Percentiles rank a stretch among this genome's conserved stretches.
These are phyloP conservation scores for Urocynchramus pylzowi DNA, from an alignment of 2,113 vertebrate genomes.

Conservation along the genomic window DNA sequence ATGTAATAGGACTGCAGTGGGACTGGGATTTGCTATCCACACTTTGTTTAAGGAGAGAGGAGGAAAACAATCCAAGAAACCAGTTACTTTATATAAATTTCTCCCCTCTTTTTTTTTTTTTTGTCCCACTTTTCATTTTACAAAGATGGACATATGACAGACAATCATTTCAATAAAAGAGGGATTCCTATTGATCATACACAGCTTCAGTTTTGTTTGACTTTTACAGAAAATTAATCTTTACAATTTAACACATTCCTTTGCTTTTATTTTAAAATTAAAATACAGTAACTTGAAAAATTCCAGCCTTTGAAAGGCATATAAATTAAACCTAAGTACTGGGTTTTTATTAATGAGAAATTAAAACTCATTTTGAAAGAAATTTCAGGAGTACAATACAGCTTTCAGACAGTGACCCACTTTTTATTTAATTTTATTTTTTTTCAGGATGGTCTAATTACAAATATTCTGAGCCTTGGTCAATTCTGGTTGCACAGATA, in stretches of 20 bases:
- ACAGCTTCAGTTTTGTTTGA: neutral
- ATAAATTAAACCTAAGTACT: neutral
- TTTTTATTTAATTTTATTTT: neutral
- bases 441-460: neutral
- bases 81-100: neutral
- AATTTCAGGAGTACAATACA: neutral
- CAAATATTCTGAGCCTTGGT: neutral
- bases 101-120: neutral
- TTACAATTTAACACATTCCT: neutral
- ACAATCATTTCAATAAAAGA: neutral
- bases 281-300: neutral
- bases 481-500: neutral
- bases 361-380: neutral
- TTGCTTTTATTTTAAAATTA: neutral
- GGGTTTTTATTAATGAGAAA: neutral
- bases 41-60: neutral
- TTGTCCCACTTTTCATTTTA: neutral
- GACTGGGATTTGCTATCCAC: neutral
- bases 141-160: neutral
- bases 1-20: neutral
- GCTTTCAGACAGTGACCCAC: neutral
- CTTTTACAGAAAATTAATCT: neutral
- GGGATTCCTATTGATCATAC: neutral
- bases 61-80: neutral
- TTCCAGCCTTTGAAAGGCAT: neutral